Percentiles rank a stretch among this genome's conserved stretches.
phyloP scores from a whole-genome alignment of 2,113 vertebrate species.

The Colistium nudipinnis region DNA sequence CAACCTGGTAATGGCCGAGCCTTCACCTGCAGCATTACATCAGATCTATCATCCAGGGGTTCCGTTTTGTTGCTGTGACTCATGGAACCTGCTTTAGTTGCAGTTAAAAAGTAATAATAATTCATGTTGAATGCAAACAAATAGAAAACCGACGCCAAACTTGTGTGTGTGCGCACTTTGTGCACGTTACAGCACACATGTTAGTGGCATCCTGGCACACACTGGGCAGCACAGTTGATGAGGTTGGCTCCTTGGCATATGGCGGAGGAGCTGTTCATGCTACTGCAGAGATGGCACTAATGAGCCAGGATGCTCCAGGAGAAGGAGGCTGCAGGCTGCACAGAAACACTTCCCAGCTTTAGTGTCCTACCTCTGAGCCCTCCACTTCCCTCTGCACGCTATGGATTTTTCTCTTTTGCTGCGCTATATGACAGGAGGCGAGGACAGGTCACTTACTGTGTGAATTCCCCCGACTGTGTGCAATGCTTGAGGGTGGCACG shows the following conservation, averaged over 20 bases:
- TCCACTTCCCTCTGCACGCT: neutral
- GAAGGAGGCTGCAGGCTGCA: constrained; percentile 60
- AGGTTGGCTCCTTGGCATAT: constrained; percentile 75
- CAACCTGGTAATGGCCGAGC: neutral
- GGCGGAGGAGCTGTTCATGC: constrained; percentile 72
- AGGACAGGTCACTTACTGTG: constrained; percentile 26
- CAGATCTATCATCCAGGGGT: constrained; percentile 1
- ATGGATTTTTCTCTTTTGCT: constrained; percentile 1
- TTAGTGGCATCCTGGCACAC: constrained; percentile 70
- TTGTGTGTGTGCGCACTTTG: constrained; percentile 9
- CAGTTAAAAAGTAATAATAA: constrained; percentile 26
- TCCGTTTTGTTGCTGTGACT: constrained; percentile 28
- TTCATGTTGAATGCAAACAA: constrained; percentile 38
- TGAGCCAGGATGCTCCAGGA: constrained; percentile 70
- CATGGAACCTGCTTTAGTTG: constrained; percentile 13
- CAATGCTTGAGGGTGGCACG: constrained; percentile 15
- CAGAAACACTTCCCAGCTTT: constrained; percentile 37
- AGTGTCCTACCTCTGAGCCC: constrained; percentile 8
- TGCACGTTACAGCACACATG: constrained; percentile 71
- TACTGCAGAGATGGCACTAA: constrained; percentile 76
- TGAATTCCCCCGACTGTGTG: constrained; percentile 20
- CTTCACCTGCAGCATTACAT: neutral
- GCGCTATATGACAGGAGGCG: constrained; percentile 5
- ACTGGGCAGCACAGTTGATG: constrained; percentile 66
- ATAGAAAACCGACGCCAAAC: constrained; percentile 25